Conservation (phyloP, 2,113 vertebrate genomes). For the Entomyzon cyanotis region DNA sequence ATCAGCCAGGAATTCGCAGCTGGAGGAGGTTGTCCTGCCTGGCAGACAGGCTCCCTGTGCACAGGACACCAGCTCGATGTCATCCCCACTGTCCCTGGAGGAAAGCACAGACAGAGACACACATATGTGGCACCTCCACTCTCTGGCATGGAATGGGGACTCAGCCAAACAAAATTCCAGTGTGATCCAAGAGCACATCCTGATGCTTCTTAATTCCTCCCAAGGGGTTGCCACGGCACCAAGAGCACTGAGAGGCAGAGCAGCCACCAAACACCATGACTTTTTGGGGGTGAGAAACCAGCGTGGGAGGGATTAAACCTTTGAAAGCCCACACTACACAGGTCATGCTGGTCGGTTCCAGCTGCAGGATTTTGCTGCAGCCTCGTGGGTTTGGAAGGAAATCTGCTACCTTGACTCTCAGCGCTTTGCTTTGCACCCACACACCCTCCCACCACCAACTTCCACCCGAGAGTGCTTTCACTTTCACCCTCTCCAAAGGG, state of each 20-base stretch:
- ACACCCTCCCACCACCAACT: background rate
- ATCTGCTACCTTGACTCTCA: background rate
- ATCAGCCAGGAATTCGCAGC: constrained; percentile 91
- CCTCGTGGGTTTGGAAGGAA: background rate
- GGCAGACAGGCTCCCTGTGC: constrained; percentile 81
- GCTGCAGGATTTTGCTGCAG: background rate
- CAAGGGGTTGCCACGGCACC: rapidly evolving
- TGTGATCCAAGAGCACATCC: background rate
- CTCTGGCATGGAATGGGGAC: rapidly evolving
- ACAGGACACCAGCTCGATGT: constrained; percentile 89
- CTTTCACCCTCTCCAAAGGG: background rate
- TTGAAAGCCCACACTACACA: background rate
- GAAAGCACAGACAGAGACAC: background rate
- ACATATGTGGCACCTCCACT: rapidly evolving
- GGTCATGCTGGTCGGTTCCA: rapidly evolving
- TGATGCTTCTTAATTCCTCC: background rate
- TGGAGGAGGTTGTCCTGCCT: constrained; percentile 86
- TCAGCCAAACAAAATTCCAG: background rate
- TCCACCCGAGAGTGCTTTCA: background rate
- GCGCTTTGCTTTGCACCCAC: background rate
- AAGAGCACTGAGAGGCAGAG: background rate
- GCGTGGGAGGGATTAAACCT: background rate
- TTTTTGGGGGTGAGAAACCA: background rate
- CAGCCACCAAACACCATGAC: background rate
- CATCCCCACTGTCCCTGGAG: constrained; percentile 91